Percentiles rank a stretch among this genome's conserved stretches.
Evolutionary conservation across 2,888 invertebrate species (phyloP).

Genomic region (Venustoraphidia nigricollis): DNA sequence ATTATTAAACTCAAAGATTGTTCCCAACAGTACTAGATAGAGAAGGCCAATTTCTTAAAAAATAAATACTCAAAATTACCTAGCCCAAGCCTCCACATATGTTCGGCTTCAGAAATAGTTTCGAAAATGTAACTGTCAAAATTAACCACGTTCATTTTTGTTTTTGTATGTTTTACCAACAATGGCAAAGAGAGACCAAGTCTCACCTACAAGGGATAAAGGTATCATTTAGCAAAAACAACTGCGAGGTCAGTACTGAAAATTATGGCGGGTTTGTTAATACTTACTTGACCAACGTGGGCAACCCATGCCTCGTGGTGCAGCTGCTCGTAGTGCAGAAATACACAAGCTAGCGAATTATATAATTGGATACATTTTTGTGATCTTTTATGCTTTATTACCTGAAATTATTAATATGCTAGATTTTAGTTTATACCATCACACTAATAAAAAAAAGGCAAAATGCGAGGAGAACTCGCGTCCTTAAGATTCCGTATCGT

Average conservation of each 20-base stretch:
- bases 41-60: background rate
- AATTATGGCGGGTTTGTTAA: background rate
- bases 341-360: conserved; percentile 62
- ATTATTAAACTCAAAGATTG: too few relatives aligned
- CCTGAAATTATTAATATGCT: conserved; percentile 18
- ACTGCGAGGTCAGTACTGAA: too few relatives aligned
- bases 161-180: conserved; percentile 47
- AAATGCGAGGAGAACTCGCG: too few relatives aligned
- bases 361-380: conserved; percentile 61
- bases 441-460: too few relatives aligned
- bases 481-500: too few relatives aligned
- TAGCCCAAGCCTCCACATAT: conserved; percentile 61
- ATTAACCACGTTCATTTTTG: conserved; percentile 50
- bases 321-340: conserved; percentile 69
- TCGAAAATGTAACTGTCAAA: conserved; percentile 57
- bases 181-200: conserved; percentile 54
- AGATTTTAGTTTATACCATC: too few relatives aligned
- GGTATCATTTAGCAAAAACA: background rate
- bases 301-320: conserved; percentile 71
- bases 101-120: conserved; percentile 65
- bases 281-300: conserved; percentile 51
- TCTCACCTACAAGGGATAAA: conserved; percentile 31
- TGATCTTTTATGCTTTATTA: conserved; percentile 46
- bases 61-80: conserved; percentile 26
- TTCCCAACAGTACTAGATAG: too few relatives aligned